phyloP scores from a whole-genome alignment of 2,113 vertebrate species.

The Aix galericulata region DNA sequence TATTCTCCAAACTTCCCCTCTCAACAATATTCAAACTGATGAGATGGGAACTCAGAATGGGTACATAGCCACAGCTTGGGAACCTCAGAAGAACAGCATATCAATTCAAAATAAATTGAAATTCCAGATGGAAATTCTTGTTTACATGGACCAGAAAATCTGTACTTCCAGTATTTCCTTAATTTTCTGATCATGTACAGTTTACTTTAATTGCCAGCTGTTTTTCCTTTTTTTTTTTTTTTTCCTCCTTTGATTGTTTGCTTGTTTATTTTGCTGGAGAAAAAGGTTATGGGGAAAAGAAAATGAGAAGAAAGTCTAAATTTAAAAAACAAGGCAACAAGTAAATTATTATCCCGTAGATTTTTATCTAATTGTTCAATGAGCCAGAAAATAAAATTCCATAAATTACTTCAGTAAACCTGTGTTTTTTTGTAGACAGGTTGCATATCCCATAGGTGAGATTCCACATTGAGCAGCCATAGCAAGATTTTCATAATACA shows the following conservation, averaged over 20 bases:
- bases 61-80: not conserved
- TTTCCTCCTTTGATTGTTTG: not conserved
- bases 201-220: not conserved
- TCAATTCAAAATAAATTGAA: not conserved
- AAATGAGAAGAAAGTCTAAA: no score
- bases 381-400: not conserved
- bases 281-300: fast-evolving
- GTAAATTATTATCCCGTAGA: not conserved
- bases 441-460: not conserved
- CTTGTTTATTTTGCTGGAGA: not conserved
- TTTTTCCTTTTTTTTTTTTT: not conserved
- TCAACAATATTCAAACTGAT: not conserved
- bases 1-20: not conserved
- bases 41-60: not conserved
- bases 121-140: not conserved
- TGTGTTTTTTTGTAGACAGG: not conserved
- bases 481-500: not conserved
- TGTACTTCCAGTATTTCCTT: not conserved
- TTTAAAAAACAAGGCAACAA: not conserved
- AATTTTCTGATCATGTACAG: not conserved
- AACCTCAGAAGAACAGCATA: not conserved
- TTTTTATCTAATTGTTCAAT: not conserved
- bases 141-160: not conserved
- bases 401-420: not conserved
- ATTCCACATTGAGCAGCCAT: not conserved